These are phyloP conservation scores for Rosalia funebris DNA, from an alignment of 2,888 invertebrate species.

Conservation along the genomic window DNA sequence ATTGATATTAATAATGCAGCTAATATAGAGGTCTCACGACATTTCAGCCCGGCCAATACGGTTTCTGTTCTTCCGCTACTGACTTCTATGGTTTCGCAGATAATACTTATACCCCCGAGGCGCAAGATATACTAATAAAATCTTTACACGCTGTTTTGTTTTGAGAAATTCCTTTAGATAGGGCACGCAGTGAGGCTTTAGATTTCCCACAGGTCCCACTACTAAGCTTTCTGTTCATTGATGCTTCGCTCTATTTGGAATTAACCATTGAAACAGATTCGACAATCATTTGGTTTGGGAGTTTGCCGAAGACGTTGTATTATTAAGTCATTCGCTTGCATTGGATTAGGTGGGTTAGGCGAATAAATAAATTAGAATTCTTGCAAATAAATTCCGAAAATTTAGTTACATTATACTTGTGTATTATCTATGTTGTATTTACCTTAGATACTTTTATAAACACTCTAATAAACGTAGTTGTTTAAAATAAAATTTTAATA, in stretches of 20 bases:
- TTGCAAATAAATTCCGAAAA: too few species aligned
- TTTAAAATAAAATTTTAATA: too few species aligned
- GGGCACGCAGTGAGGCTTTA: slow-evolving; percentile 4
- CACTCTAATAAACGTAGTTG: too few species aligned
- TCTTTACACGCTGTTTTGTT: slow-evolving; percentile 14
- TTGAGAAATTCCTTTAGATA: slow-evolving; percentile 9
- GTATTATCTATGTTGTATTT: too few species aligned
- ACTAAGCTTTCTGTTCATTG: slow-evolving; percentile 7
- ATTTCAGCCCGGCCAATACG: too few species aligned
- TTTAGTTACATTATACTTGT: too few species aligned
- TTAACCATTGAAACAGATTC: slow-evolving; percentile 6
- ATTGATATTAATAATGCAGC: too few species aligned
- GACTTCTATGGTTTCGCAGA: slow-evolving; percentile 2
- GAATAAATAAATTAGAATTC: too few species aligned
- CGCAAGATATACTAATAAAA: slow-evolving; percentile 7
- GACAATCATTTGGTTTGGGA: slow-evolving; percentile 13
- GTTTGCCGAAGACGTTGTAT: slow-evolving; percentile 3
- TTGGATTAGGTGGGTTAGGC: not conserved
- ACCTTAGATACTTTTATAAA: too few species aligned
- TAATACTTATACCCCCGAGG: not conserved
- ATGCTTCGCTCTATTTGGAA: slow-evolving; percentile 1
- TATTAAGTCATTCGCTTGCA: not conserved
- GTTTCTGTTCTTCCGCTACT: not conserved
- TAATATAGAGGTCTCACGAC: too few species aligned
- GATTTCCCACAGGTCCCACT: slow-evolving; percentile 16